These are phyloP conservation scores for Ciconia nigra DNA, from an alignment of 2,797 vertebrate species.

Conservation along the genomic window DNA sequence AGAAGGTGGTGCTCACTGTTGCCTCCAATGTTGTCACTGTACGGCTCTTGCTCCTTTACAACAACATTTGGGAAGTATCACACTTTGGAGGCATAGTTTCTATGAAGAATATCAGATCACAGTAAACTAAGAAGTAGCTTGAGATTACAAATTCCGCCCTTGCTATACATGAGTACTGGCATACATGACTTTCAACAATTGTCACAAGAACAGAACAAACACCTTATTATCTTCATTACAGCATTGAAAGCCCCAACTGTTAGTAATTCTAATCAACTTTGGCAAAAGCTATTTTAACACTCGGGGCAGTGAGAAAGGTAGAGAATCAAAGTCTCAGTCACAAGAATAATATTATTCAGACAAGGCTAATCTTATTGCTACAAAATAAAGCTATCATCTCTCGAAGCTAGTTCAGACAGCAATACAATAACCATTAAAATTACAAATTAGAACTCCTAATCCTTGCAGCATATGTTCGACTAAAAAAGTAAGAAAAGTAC, in stretches of 20 bases:
- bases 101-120: not conserved
- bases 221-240: not conserved
- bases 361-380: not conserved
- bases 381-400: not conserved
- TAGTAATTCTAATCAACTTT: not conserved
- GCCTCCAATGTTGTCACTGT: not conserved
- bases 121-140: not conserved
- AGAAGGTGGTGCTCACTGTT: not conserved
- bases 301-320: not conserved
- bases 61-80: not conserved
- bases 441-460: conserved; percentile 1
- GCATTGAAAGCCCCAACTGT: not conserved
- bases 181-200: not conserved
- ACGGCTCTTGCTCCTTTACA: not conserved
- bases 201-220: not conserved
- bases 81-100: not conserved
- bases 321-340: not conserved
- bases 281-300: not conserved
- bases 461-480: not conserved
- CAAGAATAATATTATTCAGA: not conserved
- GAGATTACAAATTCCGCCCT: not conserved
- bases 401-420: not conserved
- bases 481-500: not conserved
- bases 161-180: not conserved
- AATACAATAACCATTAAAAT: not conserved